Percentiles rank a stretch among this genome's conserved stretches.
Conservation (phyloP, 2,888 invertebrate genomes). For the Tromatobia lineatoria region DNA sequence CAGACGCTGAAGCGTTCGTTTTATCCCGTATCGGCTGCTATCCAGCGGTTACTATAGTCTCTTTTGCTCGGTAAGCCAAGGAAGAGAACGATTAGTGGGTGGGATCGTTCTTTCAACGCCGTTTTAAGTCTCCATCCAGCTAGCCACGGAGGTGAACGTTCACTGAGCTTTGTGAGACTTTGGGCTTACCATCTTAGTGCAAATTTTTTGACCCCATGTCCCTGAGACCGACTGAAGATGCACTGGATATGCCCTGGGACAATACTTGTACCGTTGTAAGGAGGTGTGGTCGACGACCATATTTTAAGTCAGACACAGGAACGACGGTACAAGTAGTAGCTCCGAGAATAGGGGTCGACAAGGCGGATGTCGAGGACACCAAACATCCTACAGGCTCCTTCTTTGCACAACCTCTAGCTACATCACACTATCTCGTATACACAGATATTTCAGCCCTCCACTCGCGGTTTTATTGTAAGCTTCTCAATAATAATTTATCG, state of each 20-base stretch:
- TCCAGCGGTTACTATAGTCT: constrained; percentile 8
- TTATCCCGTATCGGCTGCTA: constrained; percentile 49
- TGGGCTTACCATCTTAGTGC: constrained; percentile 10
- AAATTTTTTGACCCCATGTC: constrained; percentile 50
- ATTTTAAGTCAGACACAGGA: constrained; percentile 84
- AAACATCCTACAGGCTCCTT: constrained; percentile 47
- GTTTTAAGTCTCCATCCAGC: background rate
- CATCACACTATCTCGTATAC: constrained; percentile 38
- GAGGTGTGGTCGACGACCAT: constrained; percentile 82
- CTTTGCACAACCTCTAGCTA: constrained; percentile 8
- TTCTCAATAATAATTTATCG: constrained; percentile 61
- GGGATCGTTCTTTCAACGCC: constrained; percentile 54
- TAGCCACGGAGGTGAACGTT: background rate
- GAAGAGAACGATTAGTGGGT: constrained; percentile 52
- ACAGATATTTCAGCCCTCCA: constrained; percentile 19
- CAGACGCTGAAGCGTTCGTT: constrained; percentile 42
- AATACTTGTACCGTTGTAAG: constrained; percentile 79
- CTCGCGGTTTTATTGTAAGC: constrained; percentile 54
- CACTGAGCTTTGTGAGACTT: constrained; percentile 11
- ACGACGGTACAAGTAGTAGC: constrained; percentile 77
- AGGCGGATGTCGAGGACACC: constrained; percentile 62
- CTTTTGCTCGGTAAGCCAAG: constrained; percentile 20
- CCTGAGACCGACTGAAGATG: constrained; percentile 33
- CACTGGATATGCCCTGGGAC: constrained; percentile 71
- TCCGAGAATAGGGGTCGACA: constrained; percentile 64